Evolutionary conservation across 2,888 invertebrate genomes (phyloP).

Genomic region (Chorisops tibialis): DNA sequence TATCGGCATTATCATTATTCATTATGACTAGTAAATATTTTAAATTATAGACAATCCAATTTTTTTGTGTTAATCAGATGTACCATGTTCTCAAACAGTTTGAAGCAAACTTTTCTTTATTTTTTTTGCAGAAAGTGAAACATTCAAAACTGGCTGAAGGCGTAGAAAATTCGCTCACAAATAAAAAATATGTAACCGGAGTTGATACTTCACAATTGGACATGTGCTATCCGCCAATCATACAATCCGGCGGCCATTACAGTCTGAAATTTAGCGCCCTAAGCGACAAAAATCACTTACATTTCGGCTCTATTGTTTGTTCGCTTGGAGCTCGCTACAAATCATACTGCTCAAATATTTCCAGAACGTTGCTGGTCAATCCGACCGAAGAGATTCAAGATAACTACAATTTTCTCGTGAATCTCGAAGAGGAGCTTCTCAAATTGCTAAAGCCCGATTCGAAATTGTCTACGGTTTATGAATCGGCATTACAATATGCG

Average conservation of each 20-base stretch:
- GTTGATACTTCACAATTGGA: constrained; percentile 88
- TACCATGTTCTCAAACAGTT: not conserved
- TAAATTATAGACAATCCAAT: no score
- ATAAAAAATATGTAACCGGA: constrained; percentile 91
- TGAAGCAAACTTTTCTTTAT: constrained; percentile 24
- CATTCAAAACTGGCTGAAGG: constrained; percentile 94
- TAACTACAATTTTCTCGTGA: constrained; percentile 88
- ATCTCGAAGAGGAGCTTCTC: constrained; percentile 85
- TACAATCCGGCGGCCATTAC: constrained; percentile 98
- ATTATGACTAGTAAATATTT: no score
- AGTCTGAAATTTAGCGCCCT: constrained; percentile 94
- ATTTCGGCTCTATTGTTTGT: constrained; percentile 95
- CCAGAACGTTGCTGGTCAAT: constrained; percentile 93
- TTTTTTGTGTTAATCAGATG: no score
- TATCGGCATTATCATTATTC: no score
- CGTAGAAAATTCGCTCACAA: constrained; percentile 87
- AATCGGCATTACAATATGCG: constrained; percentile 73
- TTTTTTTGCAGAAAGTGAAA: constrained; percentile 78
- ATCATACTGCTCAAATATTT: constrained; percentile 97
- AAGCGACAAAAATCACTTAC: constrained; percentile 89
- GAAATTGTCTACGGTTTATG: constrained; percentile 84
- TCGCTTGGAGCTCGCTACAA: constrained; percentile 93
- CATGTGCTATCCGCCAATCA: constrained; percentile 97
- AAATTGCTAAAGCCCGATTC: constrained; percentile 77
- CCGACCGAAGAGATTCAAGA: constrained; percentile 76